These are phyloP conservation scores for Recurvirostra avosetta DNA, from an alignment of 2,113 vertebrate genomes.

Conservation along the genomic window DNA sequence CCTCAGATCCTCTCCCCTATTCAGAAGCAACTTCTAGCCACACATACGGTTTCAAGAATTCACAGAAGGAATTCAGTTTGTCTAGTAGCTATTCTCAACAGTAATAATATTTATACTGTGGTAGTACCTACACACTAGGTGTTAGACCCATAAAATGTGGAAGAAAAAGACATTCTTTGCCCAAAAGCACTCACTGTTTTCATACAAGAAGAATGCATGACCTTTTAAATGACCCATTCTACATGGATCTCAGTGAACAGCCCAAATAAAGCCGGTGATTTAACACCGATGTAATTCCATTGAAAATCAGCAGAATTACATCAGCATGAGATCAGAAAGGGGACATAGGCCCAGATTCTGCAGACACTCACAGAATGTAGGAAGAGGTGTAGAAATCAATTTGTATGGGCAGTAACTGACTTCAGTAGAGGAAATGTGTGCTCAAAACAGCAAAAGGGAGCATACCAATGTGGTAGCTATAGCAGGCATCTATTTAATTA, in stretches of 20 bases:
- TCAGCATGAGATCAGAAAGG: slow-evolving; percentile 40
- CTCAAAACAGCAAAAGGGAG: neutral
- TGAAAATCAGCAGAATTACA: slow-evolving; percentile 47
- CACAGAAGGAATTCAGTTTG: neutral
- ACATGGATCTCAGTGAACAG: neutral
- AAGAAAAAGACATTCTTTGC: neutral
- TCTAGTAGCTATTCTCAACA: neutral
- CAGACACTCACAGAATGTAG: slow-evolving; percentile 14
- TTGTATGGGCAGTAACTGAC: slow-evolving; percentile 4
- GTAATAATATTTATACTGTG: neutral
- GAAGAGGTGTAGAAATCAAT: slow-evolving; percentile 49
- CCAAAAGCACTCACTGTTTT: neutral
- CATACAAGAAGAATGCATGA: slow-evolving; percentile 4
- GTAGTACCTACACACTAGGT: neutral
- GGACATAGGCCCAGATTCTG: slow-evolving; percentile 24
- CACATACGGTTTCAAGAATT: neutral
- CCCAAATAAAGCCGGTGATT: neutral
- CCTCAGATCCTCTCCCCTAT: neutral
- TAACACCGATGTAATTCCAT: slow-evolving; percentile 4
- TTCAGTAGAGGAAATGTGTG: slow-evolving; percentile 15
- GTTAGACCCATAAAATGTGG: neutral
- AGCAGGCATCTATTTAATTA: slow-evolving; percentile 63
- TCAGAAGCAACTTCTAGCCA: neutral
- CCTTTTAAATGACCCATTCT: slow-evolving; percentile 4
- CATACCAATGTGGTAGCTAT: slow-evolving; percentile 28